These are phyloP conservation scores for Metopolophium dirhodum DNA, from an alignment of 1,140 invertebrate species.

Conservation along the genomic window DNA sequence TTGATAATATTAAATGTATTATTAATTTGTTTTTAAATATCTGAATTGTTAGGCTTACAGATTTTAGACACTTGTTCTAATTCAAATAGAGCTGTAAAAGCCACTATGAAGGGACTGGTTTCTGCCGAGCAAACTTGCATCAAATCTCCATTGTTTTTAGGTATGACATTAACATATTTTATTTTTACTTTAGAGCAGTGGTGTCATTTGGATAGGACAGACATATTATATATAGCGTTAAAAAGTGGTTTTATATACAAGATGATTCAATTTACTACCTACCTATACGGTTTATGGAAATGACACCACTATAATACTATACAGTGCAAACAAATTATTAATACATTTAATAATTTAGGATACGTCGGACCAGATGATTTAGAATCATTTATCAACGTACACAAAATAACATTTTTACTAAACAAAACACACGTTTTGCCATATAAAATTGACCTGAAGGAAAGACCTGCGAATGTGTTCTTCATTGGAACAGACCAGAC, in stretches of 20 bases:
- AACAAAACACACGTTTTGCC: constrained; percentile 64
- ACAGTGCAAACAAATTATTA: not conserved
- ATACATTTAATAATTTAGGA: constrained; percentile 60
- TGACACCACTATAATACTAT: not conserved
- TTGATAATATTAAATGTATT: not conserved
- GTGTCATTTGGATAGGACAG: not conserved
- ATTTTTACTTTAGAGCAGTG: not conserved
- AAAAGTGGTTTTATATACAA: not conserved
- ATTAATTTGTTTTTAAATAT: not conserved
- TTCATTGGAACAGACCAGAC: constrained; percentile 66
- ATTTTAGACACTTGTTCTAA: constrained; percentile 64
- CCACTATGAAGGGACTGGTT: constrained; percentile 63
- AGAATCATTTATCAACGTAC: constrained; percentile 63
- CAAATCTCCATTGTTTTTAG: constrained; percentile 63
- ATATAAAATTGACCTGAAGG: constrained; percentile 63
- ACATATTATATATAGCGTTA: not conserved
- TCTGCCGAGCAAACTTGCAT: constrained; percentile 63
- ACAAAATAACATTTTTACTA: constrained; percentile 64
- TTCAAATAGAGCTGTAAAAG: constrained; percentile 63
- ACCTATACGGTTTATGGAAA: not conserved
- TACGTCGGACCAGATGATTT: constrained; percentile 64
- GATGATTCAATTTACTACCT: not conserved
- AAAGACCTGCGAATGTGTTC: constrained; percentile 62
- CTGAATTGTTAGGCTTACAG: constrained; percentile 60
- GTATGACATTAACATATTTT: constrained; percentile 59